phyloP scores from a whole-genome alignment of 2,888 invertebrate species.

The Drosophila diplacantha region DNA sequence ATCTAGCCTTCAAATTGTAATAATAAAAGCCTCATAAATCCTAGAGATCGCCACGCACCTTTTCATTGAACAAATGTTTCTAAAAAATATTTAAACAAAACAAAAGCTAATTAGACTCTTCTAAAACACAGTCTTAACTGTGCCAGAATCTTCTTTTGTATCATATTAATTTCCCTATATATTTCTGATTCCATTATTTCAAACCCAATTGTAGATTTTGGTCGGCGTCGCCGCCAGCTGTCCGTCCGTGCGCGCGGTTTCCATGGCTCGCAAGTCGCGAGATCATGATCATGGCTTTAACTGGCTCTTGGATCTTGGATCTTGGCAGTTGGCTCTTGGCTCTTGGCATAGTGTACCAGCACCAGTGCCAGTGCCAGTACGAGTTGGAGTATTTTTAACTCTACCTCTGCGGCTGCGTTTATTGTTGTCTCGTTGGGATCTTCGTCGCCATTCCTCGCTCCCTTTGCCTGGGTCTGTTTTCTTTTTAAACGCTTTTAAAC shows the following conservation, averaged over 20 bases:
- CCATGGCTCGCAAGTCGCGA: conserved; percentile 67
- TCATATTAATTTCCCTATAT: neutral
- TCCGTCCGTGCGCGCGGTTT: conserved; percentile 41
- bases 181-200: conserved; percentile 1
- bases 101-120: neutral
- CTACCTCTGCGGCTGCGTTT: conserved; percentile 48
- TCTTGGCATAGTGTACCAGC: conserved; percentile 49
- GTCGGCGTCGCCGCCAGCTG: conserved; percentile 35
- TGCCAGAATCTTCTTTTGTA: neutral
- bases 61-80: neutral
- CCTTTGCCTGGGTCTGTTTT: conserved; percentile 57
- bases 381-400: conserved; percentile 64
- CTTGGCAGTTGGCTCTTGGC: conserved; percentile 68
- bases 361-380: conserved; percentile 26
- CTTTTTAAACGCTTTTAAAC: conserved; percentile 73
- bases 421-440: conserved; percentile 59
- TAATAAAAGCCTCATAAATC: neutral
- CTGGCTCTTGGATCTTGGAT: conserved; percentile 55
- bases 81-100: neutral
- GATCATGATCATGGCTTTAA: conserved; percentile 74
- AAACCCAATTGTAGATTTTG: conserved; percentile 12
- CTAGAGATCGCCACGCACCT: neutral
- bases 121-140: neutral
- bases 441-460: conserved; percentile 17
- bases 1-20: too few species aligned